Conservation (phyloP, 2,888 invertebrate genomes). For the Ochlodes sylvanus region DNA sequence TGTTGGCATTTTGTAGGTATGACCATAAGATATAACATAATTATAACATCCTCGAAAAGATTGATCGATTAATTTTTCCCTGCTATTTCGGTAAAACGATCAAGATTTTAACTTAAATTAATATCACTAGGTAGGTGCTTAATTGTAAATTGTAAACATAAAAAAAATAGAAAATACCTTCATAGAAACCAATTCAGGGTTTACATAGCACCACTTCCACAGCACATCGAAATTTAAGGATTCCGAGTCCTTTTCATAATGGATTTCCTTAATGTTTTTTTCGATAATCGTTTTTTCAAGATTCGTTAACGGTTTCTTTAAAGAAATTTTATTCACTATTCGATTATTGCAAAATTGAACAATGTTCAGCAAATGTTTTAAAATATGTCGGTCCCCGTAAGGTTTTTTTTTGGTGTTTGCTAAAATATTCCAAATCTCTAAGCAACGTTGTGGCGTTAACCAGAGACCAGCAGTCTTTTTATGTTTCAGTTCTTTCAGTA, state of each 20-base stretch:
- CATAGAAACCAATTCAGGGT: constrained; percentile 60
- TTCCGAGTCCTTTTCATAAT: constrained; percentile 53
- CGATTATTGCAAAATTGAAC: constrained; percentile 43
- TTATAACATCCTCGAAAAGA: no score
- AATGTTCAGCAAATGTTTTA: constrained; percentile 66
- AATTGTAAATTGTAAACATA: no score
- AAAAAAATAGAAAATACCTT: no score
- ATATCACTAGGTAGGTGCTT: no score
- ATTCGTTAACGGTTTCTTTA: constrained; percentile 44
- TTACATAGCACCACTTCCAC: constrained; percentile 57
- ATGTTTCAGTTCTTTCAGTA: constrained; percentile 64
- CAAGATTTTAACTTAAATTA: no score
- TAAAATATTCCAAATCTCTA: constrained; percentile 71
- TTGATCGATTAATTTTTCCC: no score
- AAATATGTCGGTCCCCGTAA: constrained; percentile 53
- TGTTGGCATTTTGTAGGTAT: no score
- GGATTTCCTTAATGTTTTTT: constrained; percentile 50
- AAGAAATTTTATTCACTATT: background rate
- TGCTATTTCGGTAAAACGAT: no score
- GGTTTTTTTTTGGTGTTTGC: constrained; percentile 56
- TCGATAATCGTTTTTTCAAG: constrained; percentile 62
- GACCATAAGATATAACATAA: no score
- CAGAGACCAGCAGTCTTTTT: constrained; percentile 60
- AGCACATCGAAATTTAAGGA: constrained; percentile 39
- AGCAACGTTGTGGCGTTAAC: constrained; percentile 60